These are phyloP conservation scores for Pomacea maculata DNA, from an alignment of 1,140 invertebrate genomes.

Conservation along the genomic window DNA sequence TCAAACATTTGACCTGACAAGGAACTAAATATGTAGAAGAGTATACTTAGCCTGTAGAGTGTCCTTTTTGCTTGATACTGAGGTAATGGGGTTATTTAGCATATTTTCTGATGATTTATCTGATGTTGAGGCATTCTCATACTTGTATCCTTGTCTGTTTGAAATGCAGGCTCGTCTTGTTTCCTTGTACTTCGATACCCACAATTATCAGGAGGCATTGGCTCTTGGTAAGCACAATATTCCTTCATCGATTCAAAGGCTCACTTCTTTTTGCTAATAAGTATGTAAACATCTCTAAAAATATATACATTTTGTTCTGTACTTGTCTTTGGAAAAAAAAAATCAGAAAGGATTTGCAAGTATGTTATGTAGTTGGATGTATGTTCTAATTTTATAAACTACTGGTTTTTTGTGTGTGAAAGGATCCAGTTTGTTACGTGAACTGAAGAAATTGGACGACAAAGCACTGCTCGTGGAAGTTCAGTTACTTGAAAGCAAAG, in stretches of 20 bases:
- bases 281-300: too few species aligned
- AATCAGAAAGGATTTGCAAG: neutral
- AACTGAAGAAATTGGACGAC: conserved; percentile 98
- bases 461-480: conserved; percentile 97
- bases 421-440: conserved; percentile 85
- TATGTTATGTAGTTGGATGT: neutral
- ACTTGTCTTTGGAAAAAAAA: neutral
- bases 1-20: too few species aligned
- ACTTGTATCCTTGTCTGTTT: conserved; percentile 7
- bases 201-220: conserved; percentile 70
- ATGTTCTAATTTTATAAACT: neutral
- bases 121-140: too few species aligned
- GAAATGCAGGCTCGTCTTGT: conserved; percentile 79
- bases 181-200: conserved; percentile 93
- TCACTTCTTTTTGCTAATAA: too few species aligned
- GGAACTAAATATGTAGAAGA: too few species aligned
- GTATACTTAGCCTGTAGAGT: too few species aligned
- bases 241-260: neutral
- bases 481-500: conserved; percentile 97
- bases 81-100: too few species aligned
- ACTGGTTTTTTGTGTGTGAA: neutral
- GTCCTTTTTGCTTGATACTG: too few species aligned
- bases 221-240: conserved; percentile 47
- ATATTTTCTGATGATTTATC: too few species aligned
- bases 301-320: conserved; percentile 16